Base-by-base conservation (phyloP, 2,113 vertebrate genomes). In the Hypocryptadius cinnamomeus region DNA sequence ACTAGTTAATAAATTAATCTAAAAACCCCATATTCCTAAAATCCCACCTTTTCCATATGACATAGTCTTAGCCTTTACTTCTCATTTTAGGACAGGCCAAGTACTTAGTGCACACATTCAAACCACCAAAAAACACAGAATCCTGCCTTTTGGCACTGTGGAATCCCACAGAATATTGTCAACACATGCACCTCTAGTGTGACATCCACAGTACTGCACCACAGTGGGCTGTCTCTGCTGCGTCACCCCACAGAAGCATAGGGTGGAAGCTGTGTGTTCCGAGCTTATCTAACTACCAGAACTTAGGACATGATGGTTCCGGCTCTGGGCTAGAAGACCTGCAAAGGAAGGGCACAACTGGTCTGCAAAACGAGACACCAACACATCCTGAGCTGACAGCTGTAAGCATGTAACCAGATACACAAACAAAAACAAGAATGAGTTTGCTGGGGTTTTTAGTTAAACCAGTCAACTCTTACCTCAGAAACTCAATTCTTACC, bases 401-500 rank as follows among this genome's bases (percentile, higher is more conserved):
- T 74, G 23, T 8, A 40, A 45, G 45, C 6, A 9, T 3, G 0
- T 6, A 63, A 15, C 23, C 27, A 57, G 17, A 44, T 5, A 81
- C 0, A 51, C 20, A 57, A 4, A 70, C 6, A 35, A 9, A 28
- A 25, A 28, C 45, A 35, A 35, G 4, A 45, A 60, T 11, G 1
- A 35, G 10, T 33, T 28, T 12, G 12, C 6, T 21, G 33, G 45
- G 15, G 6, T 2, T 33, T 57, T 42, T 8, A 51, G 35, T 15
- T n/a, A 90, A 53, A 48, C 3, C n/a, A 76, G 24, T 23, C 65
- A 45, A 35, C 4, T 39, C 76, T 56, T 39, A 88, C 42, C 35
- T 70, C 70, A 65, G 12, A 74, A 89, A 77, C 13, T 10, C 8
- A n/a, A 7, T 25, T 69, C 90, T 97, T 93, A 99, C 99, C 99